These are phyloP conservation scores for Taenaris catops DNA, from an alignment of 2,888 invertebrate genomes.

Conservation along the genomic window DNA sequence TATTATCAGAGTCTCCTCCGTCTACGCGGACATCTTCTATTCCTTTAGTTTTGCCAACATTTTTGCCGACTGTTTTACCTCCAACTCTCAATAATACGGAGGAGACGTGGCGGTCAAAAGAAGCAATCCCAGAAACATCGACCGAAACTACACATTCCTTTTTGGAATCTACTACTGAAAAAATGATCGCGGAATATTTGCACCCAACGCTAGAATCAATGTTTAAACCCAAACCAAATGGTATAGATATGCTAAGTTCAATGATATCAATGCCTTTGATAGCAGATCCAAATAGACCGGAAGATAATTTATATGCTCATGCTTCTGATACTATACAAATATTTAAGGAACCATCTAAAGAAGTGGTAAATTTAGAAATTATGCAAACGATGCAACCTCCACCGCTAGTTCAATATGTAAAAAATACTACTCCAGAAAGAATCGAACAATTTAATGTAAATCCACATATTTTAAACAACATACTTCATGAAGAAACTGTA, in stretches of 20 bases:
- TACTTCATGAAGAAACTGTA: constrained; percentile 34
- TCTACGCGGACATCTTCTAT: constrained; percentile 43
- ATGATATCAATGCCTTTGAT: constrained; percentile 72
- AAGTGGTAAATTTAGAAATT: constrained; percentile 55
- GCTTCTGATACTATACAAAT: constrained; percentile 64
- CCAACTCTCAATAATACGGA: constrained; percentile 32
- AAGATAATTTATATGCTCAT: constrained; percentile 65
- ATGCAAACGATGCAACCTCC: constrained; percentile 83
- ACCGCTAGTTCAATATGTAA: constrained; percentile 43
- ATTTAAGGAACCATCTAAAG: constrained; percentile 47
- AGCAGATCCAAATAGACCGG: constrained; percentile 55
- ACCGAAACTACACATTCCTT: constrained; percentile 37
- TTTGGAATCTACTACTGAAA: constrained; percentile 45
- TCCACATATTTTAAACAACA: constrained; percentile 36
- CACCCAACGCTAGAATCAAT: constrained; percentile 34
- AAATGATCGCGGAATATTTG: constrained; percentile 29
- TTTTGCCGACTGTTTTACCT: constrained; percentile 54
- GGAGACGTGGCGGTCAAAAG: constrained; percentile 37
- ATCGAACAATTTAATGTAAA: constrained; percentile 34
- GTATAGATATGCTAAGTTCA: constrained; percentile 60
- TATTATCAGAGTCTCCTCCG: constrained; percentile 56
- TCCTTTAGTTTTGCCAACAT: constrained; percentile 38
- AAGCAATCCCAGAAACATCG: constrained; percentile 37
- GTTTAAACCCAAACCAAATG: constrained; percentile 37
- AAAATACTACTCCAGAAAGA: constrained; percentile 33